Percentiles rank a stretch among this genome's conserved stretches.
Conservation (phyloP, 2,113 vertebrate species). For the Marmota flaviventris region DNA sequence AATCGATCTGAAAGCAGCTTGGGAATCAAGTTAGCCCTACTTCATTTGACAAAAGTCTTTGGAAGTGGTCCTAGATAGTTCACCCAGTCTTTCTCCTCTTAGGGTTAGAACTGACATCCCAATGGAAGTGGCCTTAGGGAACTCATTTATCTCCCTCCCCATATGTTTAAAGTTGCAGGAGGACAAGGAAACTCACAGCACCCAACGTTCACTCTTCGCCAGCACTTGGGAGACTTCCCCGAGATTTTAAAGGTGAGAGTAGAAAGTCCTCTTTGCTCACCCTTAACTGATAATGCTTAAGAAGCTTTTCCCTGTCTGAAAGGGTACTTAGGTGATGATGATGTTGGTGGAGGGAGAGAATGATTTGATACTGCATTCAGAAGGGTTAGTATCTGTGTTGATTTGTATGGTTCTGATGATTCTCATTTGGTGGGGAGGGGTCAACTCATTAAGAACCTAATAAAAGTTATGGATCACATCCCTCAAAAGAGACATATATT, state of each 20-base stretch:
- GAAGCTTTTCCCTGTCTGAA: not conserved
- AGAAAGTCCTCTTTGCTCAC: not conserved
- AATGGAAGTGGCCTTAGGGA: not conserved
- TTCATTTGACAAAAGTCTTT: not conserved
- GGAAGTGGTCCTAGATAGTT: not conserved
- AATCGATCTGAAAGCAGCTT: not conserved
- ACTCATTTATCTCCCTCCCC: not conserved
- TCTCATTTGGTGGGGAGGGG: not conserved
- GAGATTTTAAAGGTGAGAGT: not conserved
- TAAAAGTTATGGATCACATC: not conserved
- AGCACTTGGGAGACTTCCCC: not conserved
- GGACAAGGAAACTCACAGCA: not conserved
- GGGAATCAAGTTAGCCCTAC: not conserved
- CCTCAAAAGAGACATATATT: not conserved
- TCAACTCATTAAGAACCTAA: not conserved
- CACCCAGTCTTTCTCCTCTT: not conserved
- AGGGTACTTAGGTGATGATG: not conserved
- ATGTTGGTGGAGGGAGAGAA: not conserved
- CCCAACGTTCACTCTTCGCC: not conserved
- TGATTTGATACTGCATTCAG: not conserved
- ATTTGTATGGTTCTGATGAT: not conserved
- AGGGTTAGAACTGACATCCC: not conserved
- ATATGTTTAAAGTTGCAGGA: not conserved
- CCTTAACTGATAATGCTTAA: not conserved
- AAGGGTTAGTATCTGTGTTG: not conserved